Evolutionary conservation across 2,888 invertebrate species (phyloP).

Genomic region (Trachelus iudaicus): DNA sequence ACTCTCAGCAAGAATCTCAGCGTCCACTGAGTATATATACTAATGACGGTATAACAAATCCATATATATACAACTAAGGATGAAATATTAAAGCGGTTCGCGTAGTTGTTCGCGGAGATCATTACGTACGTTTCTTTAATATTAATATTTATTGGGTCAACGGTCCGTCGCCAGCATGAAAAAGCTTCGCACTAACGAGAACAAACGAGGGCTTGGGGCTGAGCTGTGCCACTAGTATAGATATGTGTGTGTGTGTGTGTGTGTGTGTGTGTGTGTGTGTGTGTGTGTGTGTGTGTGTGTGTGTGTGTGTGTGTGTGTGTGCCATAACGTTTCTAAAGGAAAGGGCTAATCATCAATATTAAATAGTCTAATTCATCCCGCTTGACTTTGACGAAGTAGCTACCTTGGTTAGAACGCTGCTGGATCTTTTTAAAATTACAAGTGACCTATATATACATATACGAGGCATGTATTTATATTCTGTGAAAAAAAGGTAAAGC

Average conservation of each 20-base stretch:
- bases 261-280: not conserved
- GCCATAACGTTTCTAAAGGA: not conserved
- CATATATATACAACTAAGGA: not conserved
- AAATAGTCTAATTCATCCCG: conserved; percentile 6
- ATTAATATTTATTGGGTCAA: conserved; percentile 12
- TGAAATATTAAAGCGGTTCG: not conserved
- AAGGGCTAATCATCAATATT: conserved; percentile 10
- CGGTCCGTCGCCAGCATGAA: conserved; percentile 9
- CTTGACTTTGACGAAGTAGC: conserved; percentile 7
- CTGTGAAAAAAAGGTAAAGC: not conserved
- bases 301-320: not conserved
- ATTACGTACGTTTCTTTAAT: conserved; percentile 6
- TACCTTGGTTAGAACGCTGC: not conserved
- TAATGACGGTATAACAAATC: not conserved
- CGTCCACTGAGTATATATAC: not conserved
- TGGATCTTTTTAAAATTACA: not conserved
- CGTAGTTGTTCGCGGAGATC: not conserved
- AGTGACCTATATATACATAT: not conserved
- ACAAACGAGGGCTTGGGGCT: conserved; percentile 4
- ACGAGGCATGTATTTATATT: not conserved
- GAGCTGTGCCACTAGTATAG: not conserved
- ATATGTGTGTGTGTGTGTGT: not conserved
- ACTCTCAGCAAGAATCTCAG: not conserved
- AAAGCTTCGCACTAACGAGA: conserved; percentile 6
- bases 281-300: not conserved